phyloP scores from a whole-genome alignment of 64 coral and sea anemone species.

The Montipora foliosa region DNA sequence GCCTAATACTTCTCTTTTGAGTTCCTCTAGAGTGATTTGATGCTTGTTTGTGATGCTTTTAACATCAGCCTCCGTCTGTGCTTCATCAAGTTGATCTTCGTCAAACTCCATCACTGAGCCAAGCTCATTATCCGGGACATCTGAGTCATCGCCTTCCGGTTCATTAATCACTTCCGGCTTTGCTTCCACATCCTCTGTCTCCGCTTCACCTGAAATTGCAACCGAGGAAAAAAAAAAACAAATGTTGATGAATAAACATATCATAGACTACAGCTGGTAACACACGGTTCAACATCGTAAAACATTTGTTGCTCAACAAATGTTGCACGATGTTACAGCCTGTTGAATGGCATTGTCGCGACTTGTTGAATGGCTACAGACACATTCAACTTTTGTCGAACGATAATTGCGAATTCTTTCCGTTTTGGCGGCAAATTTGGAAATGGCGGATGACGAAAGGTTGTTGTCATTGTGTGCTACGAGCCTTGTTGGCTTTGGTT shows the following conservation, averaged over 20 bases:
- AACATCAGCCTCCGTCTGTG: constrained; percentile 86
- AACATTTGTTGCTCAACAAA: no score
- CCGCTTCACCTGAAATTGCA: background rate
- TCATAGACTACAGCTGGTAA: no score
- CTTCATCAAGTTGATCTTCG: constrained; percentile 70
- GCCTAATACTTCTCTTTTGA: constrained; percentile 87
- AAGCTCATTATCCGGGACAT: constrained; percentile 71
- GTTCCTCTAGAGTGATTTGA: constrained; percentile 86
- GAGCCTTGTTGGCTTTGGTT: no score
- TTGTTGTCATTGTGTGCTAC: no score
- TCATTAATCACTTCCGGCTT: background rate
- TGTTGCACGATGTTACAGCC: no score
- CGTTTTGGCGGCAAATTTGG: no score
- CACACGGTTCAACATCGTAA: no score
- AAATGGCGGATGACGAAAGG: no score
- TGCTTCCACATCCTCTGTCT: background rate
- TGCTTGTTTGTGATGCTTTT: constrained; percentile 83
- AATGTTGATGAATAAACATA: background rate
- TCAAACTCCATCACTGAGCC: constrained; percentile 87
- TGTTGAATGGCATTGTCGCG: no score
- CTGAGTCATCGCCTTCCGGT: constrained; percentile 32
- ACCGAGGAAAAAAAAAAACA: background rate
- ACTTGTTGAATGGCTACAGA: no score
- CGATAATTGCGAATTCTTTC: no score
- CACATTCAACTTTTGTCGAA: no score